Evolutionary conservation across 2,888 invertebrate species (phyloP).

Genomic region (Microctonus aethiopoides): DNA sequence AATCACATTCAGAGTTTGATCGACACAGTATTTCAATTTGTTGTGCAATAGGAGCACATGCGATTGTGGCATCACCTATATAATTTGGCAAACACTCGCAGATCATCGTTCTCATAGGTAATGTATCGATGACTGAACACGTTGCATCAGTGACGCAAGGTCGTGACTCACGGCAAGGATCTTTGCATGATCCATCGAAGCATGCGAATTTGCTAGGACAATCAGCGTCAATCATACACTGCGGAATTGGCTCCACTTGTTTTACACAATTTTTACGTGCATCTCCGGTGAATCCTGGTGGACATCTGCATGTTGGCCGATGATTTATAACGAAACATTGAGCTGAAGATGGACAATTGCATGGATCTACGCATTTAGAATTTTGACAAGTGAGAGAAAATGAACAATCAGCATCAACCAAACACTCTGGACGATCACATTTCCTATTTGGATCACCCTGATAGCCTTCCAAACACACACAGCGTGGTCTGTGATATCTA

Average conservation of each 20-base stretch:
- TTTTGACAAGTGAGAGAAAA: conserved; percentile 82
- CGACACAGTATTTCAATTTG: conserved; percentile 73
- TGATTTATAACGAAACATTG: conserved; percentile 83
- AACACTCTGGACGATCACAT: conserved; percentile 84
- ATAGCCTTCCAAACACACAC: conserved; percentile 81
- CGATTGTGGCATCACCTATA: conserved; percentile 86
- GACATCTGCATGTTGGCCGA: conserved; percentile 82
- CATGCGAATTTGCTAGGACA: conserved; percentile 89
- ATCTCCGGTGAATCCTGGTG: conserved; percentile 84
- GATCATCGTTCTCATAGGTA: conserved; percentile 88
- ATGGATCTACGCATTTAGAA: conserved; percentile 85
- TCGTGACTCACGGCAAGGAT: conserved; percentile 81
- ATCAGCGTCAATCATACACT: conserved; percentile 84
- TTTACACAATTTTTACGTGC: conserved; percentile 76
- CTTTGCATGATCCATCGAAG: conserved; percentile 81
- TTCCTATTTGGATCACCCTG: conserved; percentile 83
- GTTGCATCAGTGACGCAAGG: conserved; percentile 85
- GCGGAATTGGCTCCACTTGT: conserved; percentile 71
- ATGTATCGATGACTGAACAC: conserved; percentile 86
- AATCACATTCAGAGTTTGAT: conserved; percentile 78
- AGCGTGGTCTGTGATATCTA: conserved; percentile 81
- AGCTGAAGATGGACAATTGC: conserved; percentile 83
- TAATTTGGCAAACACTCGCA: conserved; percentile 87
- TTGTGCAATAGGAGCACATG: conserved; percentile 74
- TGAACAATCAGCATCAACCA: conserved; percentile 80